A percentile compares a stretch with the other conserved stretches of the same genome.
phyloP scores from a whole-genome alignment of 2,113 vertebrate species.

The Morone chrysops region DNA sequence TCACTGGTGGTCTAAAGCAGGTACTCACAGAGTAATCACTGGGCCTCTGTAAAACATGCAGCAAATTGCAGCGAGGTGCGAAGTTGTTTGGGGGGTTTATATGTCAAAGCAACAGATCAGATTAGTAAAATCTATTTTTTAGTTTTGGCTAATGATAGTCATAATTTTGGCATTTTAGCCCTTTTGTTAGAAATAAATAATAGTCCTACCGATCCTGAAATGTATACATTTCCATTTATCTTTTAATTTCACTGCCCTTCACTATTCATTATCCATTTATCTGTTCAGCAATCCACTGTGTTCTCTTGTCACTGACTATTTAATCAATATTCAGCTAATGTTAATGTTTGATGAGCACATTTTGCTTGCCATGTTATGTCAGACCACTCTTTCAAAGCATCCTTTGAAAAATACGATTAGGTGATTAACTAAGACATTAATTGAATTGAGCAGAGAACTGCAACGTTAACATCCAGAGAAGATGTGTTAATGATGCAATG shows the following conservation, averaged over 20 bases:
- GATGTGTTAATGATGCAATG: conserved; percentile 59
- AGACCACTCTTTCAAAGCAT: conserved; percentile 28
- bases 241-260: conserved; percentile 18
- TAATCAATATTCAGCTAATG: conserved; percentile 43
- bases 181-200: neutral
- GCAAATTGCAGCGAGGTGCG: too few species aligned
- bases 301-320: conserved; percentile 38
- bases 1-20: conserved; percentile 6
- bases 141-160: neutral
- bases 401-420: conserved; percentile 41
- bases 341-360: conserved; percentile 52
- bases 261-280: conserved; percentile 35
- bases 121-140: neutral
- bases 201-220: neutral
- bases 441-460: conserved; percentile 52
- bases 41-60: neutral
- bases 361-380: conserved; percentile 32
- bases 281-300: conserved; percentile 22
- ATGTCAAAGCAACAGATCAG: neutral
- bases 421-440: conserved; percentile 60
- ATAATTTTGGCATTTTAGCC: neutral
- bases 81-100: neutral
- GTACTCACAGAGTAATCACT: neutral
- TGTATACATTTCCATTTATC: neutral
- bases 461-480: conserved; percentile 46